A percentile compares a stretch with the other conserved stretches of the same genome.
Evolutionary conservation across 2,113 vertebrate genomes (phyloP).

Genomic region (Picathartes gymnocephalus): DNA sequence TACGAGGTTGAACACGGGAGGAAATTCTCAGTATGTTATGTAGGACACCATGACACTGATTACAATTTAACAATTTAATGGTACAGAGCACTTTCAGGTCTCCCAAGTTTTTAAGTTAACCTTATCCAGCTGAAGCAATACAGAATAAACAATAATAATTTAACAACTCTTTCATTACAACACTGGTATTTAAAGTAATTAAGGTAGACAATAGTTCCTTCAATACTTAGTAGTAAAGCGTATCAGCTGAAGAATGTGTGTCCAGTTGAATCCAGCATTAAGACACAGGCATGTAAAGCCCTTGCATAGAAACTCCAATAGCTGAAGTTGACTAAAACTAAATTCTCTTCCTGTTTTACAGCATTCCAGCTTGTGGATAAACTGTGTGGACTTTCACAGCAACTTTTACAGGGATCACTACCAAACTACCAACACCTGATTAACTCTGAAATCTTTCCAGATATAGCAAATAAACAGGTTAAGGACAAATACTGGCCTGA

Average conservation of each 20-base stretch:
- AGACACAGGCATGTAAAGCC: neutral
- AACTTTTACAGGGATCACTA: neutral
- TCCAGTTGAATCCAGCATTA: neutral
- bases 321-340: neutral
- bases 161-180: neutral
- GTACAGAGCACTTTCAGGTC: neutral
- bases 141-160: neutral
- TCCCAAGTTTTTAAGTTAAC: neutral
- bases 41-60: neutral
- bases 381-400: neutral
- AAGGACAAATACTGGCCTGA: neutral
- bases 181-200: neutral
- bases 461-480: neutral
- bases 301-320: neutral
- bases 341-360: neutral
- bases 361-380: neutral
- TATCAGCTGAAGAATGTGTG: neutral
- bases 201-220: neutral
- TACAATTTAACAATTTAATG: neutral
- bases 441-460: neutral
- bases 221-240: neutral
- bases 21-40: neutral
- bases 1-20: neutral
- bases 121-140: neutral
- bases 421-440: neutral